These are phyloP conservation scores for Ethmia dodecea DNA, from an alignment of 2,888 invertebrate genomes.

Conservation along the genomic window DNA sequence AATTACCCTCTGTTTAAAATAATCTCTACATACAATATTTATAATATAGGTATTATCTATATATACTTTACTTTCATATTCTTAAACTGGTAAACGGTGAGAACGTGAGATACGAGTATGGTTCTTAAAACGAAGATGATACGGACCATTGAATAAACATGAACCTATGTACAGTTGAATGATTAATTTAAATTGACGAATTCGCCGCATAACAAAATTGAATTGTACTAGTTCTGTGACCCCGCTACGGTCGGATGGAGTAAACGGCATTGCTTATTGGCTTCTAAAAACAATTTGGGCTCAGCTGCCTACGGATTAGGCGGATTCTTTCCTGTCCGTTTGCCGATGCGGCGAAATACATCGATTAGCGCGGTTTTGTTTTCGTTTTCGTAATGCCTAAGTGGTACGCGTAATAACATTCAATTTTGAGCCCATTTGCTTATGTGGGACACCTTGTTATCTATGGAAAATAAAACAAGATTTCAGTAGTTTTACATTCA, in stretches of 20 bases:
- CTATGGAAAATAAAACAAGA: too few species aligned
- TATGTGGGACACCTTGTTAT: too few species aligned
- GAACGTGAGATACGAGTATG: too few species aligned
- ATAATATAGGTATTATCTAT: too few species aligned
- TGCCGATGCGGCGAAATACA: conserved; percentile 13
- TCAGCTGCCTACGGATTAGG: conserved; percentile 5
- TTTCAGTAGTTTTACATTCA: too few species aligned
- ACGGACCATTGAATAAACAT: conserved; percentile 4
- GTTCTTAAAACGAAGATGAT: too few species aligned
- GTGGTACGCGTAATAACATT: too few species aligned
- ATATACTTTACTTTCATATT: too few species aligned
- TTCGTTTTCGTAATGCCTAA: conserved; percentile 14
- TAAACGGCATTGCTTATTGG: conserved; percentile 56
- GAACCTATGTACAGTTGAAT: conserved; percentile 19
- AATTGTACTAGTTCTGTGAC: conserved; percentile 69
- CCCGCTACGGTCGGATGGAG: conserved; percentile 63
- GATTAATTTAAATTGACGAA: conserved; percentile 21
- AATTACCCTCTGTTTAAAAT: too few species aligned
- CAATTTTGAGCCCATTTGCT: too few species aligned
- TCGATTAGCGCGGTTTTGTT: conserved; percentile 18
- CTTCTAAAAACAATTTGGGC: conserved; percentile 3
- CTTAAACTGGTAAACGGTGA: too few species aligned
- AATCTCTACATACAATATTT: too few species aligned
- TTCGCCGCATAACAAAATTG: conserved; percentile 38
- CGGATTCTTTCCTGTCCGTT: background rate